phyloP scores from a whole-genome alignment of 2,888 invertebrate genomes.

The Zele albiditarsus region DNA sequence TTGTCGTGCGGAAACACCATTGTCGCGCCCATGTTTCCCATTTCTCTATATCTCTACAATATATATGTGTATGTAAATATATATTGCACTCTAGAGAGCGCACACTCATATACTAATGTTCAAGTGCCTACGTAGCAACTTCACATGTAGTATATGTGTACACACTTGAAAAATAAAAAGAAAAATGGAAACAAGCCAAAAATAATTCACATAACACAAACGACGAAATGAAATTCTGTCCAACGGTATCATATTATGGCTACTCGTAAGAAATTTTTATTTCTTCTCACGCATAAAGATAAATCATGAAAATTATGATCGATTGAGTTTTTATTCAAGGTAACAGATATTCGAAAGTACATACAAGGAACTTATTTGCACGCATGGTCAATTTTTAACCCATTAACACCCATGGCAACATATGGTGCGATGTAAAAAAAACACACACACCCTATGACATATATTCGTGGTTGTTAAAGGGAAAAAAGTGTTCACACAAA shows the following conservation, averaged over 20 bases:
- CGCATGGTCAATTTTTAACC: background rate
- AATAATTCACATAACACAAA: background rate
- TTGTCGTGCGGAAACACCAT: constrained; percentile 26
- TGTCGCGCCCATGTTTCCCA: constrained; percentile 10
- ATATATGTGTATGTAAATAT: background rate
- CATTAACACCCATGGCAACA: too few relatives aligned
- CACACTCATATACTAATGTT: background rate
- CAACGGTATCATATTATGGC: background rate
- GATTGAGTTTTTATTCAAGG: background rate
- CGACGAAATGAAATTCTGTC: background rate
- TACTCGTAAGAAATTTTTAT: background rate
- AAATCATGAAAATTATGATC: background rate
- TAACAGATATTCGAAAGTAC: background rate
- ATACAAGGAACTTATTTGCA: background rate
- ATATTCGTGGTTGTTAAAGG: too few relatives aligned
- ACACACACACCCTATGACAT: too few relatives aligned
- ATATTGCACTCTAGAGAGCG: background rate
- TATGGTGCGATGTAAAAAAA: too few relatives aligned
- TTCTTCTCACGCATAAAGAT: background rate
- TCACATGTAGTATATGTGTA: background rate
- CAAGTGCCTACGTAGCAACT: background rate
- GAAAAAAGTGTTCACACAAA: too few relatives aligned
- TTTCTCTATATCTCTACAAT: background rate
- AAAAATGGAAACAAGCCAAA: background rate
- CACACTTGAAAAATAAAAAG: background rate